Conservation (phyloP, 2,113 vertebrate genomes). For the Epinephelus moara region DNA sequence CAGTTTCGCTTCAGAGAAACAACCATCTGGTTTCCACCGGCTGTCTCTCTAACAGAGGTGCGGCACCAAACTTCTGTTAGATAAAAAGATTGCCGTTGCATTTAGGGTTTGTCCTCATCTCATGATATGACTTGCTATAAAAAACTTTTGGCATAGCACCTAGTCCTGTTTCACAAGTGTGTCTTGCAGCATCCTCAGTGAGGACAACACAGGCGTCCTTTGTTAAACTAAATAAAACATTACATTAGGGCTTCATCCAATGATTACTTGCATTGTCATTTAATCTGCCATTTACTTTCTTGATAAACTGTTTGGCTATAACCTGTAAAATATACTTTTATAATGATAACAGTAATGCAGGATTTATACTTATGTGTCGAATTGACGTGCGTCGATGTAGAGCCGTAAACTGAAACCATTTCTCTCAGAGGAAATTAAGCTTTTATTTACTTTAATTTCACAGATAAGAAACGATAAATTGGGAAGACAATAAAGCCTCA, state of each 20-base stretch:
- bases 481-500: no score
- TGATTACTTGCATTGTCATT: not conserved
- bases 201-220: not conserved
- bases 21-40: conserved; percentile 43
- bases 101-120: not conserved
- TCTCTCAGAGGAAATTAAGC: no score
- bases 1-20: conserved; percentile 6
- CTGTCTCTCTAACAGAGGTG: not conserved
- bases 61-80: not conserved
- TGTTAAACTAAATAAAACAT: conserved; percentile 8
- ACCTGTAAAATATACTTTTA: not conserved
- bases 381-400: no score
- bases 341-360: no score
- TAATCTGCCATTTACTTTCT: not conserved
- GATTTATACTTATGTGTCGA: no score
- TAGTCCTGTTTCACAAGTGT: not conserved
- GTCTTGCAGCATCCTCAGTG: not conserved
- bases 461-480: no score
- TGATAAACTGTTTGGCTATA: not conserved
- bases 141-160: not conserved
- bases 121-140: not conserved
- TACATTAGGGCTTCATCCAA: not conserved
- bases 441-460: no score
- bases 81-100: not conserved
- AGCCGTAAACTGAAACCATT: no score